Base-by-base conservation (phyloP, 2,113 vertebrate genomes). In the Genyomyrus donnyi region DNA sequence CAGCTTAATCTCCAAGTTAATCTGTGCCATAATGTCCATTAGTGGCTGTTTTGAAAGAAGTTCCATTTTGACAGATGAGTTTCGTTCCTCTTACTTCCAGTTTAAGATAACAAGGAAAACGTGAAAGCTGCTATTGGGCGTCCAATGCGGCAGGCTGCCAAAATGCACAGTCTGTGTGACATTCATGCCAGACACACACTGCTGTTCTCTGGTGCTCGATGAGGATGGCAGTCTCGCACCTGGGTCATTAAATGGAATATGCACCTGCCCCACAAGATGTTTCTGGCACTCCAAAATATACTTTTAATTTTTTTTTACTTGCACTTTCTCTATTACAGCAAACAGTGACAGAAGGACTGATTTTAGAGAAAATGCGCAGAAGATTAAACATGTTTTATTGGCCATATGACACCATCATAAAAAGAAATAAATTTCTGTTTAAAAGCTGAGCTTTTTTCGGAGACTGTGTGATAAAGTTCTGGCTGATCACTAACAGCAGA, bases 101-200 rank as follows among this genome's bases (percentile, higher is more conserved):
- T 90, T 85, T 91, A 90, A 92, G 91, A 89, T 94, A 92, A 95
- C 94, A 90, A 91, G 93, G 93, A 92, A 92, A 94, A 93, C 91
- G 31, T 1, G 92, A 92, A 92, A 91, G 80, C 90, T 90, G 86
- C 89, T 91, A 92, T 49, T 13, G 85, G 86, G 2, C 62, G 66
- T 50, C 90, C 93, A 95, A 95, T 92, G 93, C 92, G 90, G 94
- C 94, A 91, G 93, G 92, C 91, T 92, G 92, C 77, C 89, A 93
- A 87, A 91, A 92, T 92, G 92, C 91, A 91, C 92, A 93, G 92
- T 93, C 91, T 93, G 91, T 91, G 24, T 66, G 52, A 80, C 31
- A 39, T 45, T 84, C 21, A 4, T 90, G 66, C 90, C 90, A 88
- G 88, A 88, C 7, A 31, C 74, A 80, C 62, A 88, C 70, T 50